These are phyloP conservation scores for Agrotis puta DNA, from an alignment of 2,888 invertebrate species.

Conservation along the genomic window DNA sequence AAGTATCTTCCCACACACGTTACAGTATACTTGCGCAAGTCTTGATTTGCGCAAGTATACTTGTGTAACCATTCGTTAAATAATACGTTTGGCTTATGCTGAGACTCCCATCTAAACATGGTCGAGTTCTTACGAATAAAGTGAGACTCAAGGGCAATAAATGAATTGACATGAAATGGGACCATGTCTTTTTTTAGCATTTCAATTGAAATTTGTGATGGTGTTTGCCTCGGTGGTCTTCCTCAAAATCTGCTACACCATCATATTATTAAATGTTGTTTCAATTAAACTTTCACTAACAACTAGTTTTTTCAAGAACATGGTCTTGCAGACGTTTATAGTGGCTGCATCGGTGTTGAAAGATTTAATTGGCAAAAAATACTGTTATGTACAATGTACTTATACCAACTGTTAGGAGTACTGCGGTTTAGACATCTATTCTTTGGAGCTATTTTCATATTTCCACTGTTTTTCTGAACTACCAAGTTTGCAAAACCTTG, in stretches of 20 bases:
- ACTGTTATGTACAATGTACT: background rate
- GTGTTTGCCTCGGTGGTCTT: constrained; percentile 16
- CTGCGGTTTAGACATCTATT: no score
- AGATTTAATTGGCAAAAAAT: constrained; percentile 6
- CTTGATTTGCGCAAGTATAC: no score
- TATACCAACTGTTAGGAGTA: no score
- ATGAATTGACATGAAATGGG: constrained; percentile 4
- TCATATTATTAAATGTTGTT: constrained; percentile 13
- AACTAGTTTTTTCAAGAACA: constrained; percentile 16
- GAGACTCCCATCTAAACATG: background rate
- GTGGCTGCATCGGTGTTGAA: background rate
- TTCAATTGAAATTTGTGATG: constrained; percentile 6
- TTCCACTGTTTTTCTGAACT: no score
- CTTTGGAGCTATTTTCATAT: no score
- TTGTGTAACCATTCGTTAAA: constrained; percentile 8
- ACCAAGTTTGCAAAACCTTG: no score
- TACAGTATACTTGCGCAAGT: no score
- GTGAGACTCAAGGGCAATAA: constrained; percentile 1
- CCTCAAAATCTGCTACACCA: constrained; percentile 12
- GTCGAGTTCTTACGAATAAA: constrained; percentile 2
- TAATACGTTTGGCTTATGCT: background rate
- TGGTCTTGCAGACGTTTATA: constrained; percentile 14
- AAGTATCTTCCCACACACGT: no score
- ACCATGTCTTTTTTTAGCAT: constrained; percentile 10
- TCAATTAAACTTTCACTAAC: constrained; percentile 12